phyloP scores from a whole-genome alignment of 2,113 vertebrate species.

The Tupaia chinensis region DNA sequence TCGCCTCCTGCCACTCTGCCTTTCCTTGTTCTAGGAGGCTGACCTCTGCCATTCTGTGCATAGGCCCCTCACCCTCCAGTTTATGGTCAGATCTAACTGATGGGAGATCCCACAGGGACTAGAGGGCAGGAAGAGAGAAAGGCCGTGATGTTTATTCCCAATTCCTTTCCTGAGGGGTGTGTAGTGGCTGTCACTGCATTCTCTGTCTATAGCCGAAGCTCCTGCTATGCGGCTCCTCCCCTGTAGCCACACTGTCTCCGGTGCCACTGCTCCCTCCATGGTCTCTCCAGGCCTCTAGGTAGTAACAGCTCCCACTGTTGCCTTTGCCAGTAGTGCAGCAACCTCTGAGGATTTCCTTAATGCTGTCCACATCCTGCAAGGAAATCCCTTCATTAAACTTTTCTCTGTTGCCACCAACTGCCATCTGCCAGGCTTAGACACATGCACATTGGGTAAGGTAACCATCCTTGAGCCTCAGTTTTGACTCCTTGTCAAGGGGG shows the following conservation, averaged over 20 bases:
- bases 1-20: background rate
- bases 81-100: background rate
- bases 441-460: no score
- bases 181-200: background rate
- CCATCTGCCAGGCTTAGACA: background rate
- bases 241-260: background rate
- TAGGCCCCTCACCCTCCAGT: background rate
- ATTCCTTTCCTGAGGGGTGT: background rate
- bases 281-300: no score
- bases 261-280: no score
- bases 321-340: background rate
- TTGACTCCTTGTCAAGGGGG: background rate
- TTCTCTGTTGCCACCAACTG: no score
- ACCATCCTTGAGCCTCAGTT: background rate
- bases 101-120: background rate
- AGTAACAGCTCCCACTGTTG: no score
- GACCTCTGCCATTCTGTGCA: background rate
- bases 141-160: fast-evolving
- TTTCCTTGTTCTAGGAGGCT: fast-evolving
- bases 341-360: background rate
- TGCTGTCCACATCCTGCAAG: background rate
- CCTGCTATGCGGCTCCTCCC: background rate
- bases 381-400: background rate
- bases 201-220: fast-evolving
- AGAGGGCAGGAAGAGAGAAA: background rate